Evolutionary conservation across 2,113 vertebrate species (phyloP).

Genomic region (Microcebus griseorufus): DNA sequence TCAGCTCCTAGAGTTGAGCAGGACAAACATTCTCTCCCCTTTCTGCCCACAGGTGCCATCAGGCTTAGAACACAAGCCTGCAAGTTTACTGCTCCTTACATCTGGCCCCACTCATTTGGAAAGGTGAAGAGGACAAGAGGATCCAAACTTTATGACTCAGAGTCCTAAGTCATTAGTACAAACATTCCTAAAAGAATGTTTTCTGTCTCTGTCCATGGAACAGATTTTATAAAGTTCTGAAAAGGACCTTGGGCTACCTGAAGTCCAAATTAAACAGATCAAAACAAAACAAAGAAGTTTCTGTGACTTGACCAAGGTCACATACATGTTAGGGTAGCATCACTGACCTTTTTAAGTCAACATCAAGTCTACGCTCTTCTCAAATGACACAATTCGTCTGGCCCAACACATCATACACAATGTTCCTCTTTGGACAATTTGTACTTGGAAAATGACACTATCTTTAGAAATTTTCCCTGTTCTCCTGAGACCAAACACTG

Average conservation of each 20-base stretch:
- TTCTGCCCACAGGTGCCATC: neutral
- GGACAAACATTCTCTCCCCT: neutral
- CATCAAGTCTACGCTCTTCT: neutral
- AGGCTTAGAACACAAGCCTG: neutral
- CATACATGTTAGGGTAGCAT: neutral
- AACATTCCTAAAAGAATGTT: neutral
- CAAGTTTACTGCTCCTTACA: neutral
- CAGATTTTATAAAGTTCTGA: neutral
- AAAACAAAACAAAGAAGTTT: neutral
- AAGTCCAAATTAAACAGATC: neutral
- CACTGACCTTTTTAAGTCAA: neutral
- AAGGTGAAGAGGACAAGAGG: neutral
- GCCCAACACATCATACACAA: neutral
- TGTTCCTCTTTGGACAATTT: constrained; percentile 41
- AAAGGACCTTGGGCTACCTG: neutral
- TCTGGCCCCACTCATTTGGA: neutral
- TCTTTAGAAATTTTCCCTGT: constrained; percentile 56
- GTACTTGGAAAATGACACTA: constrained; percentile 50
- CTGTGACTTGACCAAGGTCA: constrained; percentile 23
- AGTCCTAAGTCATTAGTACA: neutral
- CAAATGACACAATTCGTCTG: neutral
- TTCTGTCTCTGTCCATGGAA: neutral
- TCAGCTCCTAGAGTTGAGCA: neutral
- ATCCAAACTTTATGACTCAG: neutral
- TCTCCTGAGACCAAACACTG: constrained; percentile 58